Conservation (phyloP, 2,888 invertebrate genomes). For the Eulithis prunata region DNA sequence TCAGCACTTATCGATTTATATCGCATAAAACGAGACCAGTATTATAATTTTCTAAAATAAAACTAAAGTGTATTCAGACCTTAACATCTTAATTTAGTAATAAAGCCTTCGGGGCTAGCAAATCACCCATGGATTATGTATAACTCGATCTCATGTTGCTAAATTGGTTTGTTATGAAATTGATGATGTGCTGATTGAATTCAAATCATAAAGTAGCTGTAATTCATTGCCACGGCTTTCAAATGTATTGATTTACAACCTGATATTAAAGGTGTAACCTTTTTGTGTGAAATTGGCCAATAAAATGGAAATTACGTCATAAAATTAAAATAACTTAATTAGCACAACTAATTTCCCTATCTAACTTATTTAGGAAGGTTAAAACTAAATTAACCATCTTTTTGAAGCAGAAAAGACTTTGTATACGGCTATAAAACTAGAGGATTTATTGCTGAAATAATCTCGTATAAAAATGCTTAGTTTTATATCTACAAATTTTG, state of each 20-base stretch:
- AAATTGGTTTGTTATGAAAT: slow-evolving; percentile 33
- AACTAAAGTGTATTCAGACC: slow-evolving; percentile 29
- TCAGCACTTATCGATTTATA: slow-evolving; percentile 28
- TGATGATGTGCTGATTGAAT: slow-evolving; percentile 31
- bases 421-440: background rate
- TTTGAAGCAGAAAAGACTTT: too few species aligned
- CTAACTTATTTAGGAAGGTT: background rate
- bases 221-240: slow-evolving; percentile 17
- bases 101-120: slow-evolving; percentile 43
- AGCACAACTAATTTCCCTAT: background rate
- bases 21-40: slow-evolving; percentile 25
- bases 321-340: slow-evolving; percentile 5
- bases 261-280: slow-evolving; percentile 17
- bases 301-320: slow-evolving; percentile 13
- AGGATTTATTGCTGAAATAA: background rate
- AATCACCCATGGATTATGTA: slow-evolving; percentile 39
- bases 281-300: slow-evolving; percentile 12
- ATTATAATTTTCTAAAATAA: slow-evolving; percentile 33
- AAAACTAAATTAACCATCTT: background rate
- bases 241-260: slow-evolving; percentile 20
- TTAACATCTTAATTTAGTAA: slow-evolving; percentile 47
- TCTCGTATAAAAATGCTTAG: background rate
- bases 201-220: slow-evolving; percentile 28
- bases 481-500: background rate
- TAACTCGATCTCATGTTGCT: slow-evolving; percentile 26